phyloP scores from a whole-genome alignment of 2,888 invertebrate species.

The Creontiades dilutus region DNA sequence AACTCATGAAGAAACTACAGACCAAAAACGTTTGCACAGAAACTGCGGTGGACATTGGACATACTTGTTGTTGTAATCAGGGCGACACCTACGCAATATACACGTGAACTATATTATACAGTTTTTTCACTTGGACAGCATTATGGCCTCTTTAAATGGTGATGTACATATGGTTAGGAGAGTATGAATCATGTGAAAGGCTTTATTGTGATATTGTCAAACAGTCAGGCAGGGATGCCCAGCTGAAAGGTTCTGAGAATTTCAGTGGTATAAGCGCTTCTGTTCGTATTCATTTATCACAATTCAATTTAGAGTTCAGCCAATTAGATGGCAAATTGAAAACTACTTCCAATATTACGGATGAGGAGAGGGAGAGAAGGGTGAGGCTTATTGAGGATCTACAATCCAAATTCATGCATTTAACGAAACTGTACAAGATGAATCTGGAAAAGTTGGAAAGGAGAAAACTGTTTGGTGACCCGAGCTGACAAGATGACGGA shows the following conservation, averaged over 20 bases:
- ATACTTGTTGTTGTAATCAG: no score
- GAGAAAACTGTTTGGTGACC: conserved; percentile 21
- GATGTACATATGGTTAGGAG: conserved; percentile 82
- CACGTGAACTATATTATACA: no score
- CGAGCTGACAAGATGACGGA: conserved; percentile 53
- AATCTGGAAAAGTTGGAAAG: conserved; percentile 40
- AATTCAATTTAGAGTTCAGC: conserved; percentile 82
- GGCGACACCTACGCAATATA: no score
- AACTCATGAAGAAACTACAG: no score
- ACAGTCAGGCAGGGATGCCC: conserved; percentile 81
- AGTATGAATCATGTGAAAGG: conserved; percentile 84
- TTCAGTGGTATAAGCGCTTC: conserved; percentile 82
- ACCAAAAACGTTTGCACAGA: no score
- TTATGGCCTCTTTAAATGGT: no score
- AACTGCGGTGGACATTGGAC: no score
- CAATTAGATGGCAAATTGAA: conserved; percentile 82
- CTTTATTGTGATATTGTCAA: conserved; percentile 83
- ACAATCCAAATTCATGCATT: conserved; percentile 81
- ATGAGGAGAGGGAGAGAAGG: conserved; percentile 83
- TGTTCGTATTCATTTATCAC: conserved; percentile 82
- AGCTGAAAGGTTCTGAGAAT: conserved; percentile 80
- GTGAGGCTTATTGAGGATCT: conserved; percentile 82
- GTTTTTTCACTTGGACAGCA: no score
- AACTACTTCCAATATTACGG: conserved; percentile 77
- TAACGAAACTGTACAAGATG: conserved; percentile 60